Evolutionary conservation across 2,888 invertebrate genomes (phyloP).

Genomic region (Bursaphelenchus okinawaensis): DNA sequence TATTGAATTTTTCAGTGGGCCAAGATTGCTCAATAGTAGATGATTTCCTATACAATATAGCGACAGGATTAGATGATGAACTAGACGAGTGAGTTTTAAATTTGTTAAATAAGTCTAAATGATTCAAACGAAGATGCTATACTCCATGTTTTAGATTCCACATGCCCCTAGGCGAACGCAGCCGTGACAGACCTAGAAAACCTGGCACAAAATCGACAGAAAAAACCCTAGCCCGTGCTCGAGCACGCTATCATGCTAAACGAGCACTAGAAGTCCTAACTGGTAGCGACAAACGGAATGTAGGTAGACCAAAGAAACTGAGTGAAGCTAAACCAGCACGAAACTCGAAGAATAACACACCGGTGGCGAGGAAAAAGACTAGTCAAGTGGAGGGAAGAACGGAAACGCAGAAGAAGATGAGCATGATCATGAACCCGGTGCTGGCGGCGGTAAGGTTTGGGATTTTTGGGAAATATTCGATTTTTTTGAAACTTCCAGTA

Average conservation of each 20-base stretch:
- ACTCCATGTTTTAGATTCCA: not conserved
- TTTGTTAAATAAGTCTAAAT: not conserved
- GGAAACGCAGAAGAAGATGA: not conserved
- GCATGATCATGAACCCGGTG: not conserved
- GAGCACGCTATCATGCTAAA: not conserved
- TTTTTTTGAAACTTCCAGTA: not conserved
- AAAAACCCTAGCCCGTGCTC: not conserved
- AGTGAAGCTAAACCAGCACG: not conserved
- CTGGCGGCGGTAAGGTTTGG: not conserved
- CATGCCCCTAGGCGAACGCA: not conserved
- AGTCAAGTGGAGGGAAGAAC: not conserved
- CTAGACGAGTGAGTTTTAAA: not conserved
- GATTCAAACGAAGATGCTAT: too few species aligned
- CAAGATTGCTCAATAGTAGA: not conserved
- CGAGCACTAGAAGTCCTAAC: not conserved
- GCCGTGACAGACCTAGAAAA: not conserved
- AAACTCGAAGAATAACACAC: not conserved
- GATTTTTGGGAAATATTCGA: not conserved
- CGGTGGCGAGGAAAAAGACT: not conserved
- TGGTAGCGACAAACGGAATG: not conserved
- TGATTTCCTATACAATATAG: not conserved
- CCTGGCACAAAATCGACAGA: not conserved
- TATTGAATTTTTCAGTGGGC: not conserved
- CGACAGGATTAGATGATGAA: not conserved
- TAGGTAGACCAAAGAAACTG: not conserved